These are phyloP conservation scores for Linurgus olivaceus DNA, from an alignment of 2,797 vertebrate genomes.

Conservation along the genomic window DNA sequence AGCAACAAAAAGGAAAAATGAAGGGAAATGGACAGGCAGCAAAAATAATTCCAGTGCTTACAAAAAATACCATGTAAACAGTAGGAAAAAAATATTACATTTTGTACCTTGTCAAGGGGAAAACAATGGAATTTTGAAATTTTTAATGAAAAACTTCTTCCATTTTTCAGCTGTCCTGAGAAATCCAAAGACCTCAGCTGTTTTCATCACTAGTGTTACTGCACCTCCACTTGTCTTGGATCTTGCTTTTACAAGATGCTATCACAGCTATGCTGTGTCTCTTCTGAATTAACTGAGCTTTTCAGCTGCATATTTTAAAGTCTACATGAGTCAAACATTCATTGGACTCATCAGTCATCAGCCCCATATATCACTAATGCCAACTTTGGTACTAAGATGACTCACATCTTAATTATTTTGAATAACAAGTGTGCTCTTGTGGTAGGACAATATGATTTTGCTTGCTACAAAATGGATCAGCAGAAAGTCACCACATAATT, in stretches of 20 bases:
- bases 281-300: slow-evolving; percentile 50
- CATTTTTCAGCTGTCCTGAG: slow-evolving; percentile 12
- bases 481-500: background rate
- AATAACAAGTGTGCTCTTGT: slow-evolving; percentile 60
- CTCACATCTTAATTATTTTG: slow-evolving; percentile 53
- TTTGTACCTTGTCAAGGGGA: background rate
- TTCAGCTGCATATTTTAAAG: slow-evolving; percentile 51
- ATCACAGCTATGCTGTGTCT: slow-evolving; percentile 26
- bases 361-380: slow-evolving; percentile 41
- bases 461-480: background rate
- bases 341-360: slow-evolving; percentile 37
- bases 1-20: slow-evolving; percentile 2
- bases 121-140: background rate
- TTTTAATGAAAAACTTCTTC: slow-evolving; percentile 4
- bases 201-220: slow-evolving; percentile 36
- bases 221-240: slow-evolving; percentile 54
- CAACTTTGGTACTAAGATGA: slow-evolving; percentile 35
- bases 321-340: slow-evolving; percentile 32
- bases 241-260: slow-evolving; percentile 61
- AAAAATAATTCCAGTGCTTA: background rate
- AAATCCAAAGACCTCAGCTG: background rate
- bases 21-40: background rate
- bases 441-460: slow-evolving; percentile 23
- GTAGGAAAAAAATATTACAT: background rate
- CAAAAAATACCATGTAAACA: background rate